Evolutionary conservation across 2,797 vertebrate species (phyloP), one percentile per base, ranked within the genome.

Genomic region (Lepus oiostolus): DNA sequence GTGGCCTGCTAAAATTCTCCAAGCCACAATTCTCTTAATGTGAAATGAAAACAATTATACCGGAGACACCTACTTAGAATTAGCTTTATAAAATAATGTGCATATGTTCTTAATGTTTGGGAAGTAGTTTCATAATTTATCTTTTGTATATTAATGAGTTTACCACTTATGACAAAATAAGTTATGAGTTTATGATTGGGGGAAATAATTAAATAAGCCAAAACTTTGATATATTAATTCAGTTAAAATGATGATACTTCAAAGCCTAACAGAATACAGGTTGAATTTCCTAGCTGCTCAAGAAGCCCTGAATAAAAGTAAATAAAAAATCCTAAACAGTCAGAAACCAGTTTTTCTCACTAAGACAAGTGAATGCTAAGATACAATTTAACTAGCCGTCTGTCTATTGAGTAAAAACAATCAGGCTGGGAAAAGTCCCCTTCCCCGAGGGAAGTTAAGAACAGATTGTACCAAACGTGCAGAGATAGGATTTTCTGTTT

Each of bases 401-500:
- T 28, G 58, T 79, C 87, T 81, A 91, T 74, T 92, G 76, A 85
- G 47, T 42, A 79, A 58, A 94, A 86, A 67, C 19, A 22, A 58
- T 85, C 87, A 90, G 24, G 28, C 65, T 54, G 7, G 1, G 89
- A 65, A 75, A 96, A 95, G 77, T 26, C 19, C 54, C 54, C 84
- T 93, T 2, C 82, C 74, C 87, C 13, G 42, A 82, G 93, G 65
- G 24, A 0, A 85, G 67, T 50, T 30, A 70, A 0, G 47, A 65
- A 58, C 42, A 32, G 75, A 62, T 21, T 0, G 0, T 67, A 91
- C 95, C 70, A 79, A 95, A 47, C 4, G 24, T 38, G 68, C 52
- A n/a, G 4, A 26, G 7, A 50, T n/a, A 84, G 8, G 35, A 63
- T 62, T 92, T 95, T 82, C 96, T 85, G 74, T 94, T 95, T 94